Percentiles rank a stretch among this genome's conserved stretches.
Evolutionary conservation across 2,888 invertebrate genomes (phyloP).

Genomic region (Drosophila aldrichi): DNA sequence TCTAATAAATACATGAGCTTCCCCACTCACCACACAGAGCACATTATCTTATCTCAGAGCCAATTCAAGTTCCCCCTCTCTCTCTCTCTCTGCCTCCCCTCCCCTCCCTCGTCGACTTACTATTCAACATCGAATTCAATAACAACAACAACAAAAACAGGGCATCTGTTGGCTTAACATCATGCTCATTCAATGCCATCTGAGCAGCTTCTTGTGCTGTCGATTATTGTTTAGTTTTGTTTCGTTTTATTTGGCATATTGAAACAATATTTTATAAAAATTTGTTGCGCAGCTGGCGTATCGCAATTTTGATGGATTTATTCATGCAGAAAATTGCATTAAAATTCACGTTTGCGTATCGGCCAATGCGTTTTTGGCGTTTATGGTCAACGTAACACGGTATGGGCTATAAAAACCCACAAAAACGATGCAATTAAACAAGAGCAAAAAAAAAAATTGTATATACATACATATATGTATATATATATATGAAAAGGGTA

Average conservation of each 20-base stretch:
- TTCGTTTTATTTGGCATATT: conserved; percentile 27
- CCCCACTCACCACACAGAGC: no score
- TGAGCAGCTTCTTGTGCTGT: not conserved
- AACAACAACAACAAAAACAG: conserved; percentile 1
- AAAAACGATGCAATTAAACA: conserved; percentile 59
- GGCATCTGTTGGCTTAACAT: conserved; percentile 9
- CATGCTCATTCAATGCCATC: not conserved
- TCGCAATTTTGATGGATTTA: conserved; percentile 70
- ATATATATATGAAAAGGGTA: not conserved
- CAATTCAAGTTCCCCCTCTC: no score
- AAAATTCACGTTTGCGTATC: conserved; percentile 49
- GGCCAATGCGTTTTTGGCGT: conserved; percentile 22
- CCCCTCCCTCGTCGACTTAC: no score
- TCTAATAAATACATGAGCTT: no score
- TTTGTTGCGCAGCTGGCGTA: conserved; percentile 46
- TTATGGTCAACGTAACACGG: conserved; percentile 23
- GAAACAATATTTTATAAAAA: conserved; percentile 54
- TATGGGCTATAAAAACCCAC: conserved; percentile 29
- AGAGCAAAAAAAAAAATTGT: not conserved
- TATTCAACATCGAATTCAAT: not conserved
- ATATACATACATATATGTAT: no score
- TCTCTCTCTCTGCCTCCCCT: not conserved
- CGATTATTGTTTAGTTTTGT: conserved; percentile 51
- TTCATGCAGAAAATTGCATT: conserved; percentile 77
- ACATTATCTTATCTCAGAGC: no score